These are phyloP conservation scores for Microctenopoma steveboyesi DNA, from an alignment of 2,797 vertebrate genomes.

Conservation along the genomic window DNA sequence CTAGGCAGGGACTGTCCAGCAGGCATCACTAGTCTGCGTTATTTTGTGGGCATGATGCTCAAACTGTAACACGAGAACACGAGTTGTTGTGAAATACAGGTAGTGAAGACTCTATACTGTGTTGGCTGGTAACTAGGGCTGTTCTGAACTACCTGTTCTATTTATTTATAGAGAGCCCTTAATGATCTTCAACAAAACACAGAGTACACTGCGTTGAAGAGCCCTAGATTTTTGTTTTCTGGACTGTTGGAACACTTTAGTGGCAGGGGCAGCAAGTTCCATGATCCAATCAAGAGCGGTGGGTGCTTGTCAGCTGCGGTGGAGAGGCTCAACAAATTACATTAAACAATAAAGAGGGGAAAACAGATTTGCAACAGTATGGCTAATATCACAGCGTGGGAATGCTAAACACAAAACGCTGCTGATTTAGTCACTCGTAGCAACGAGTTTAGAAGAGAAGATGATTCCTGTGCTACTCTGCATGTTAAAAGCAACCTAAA, in stretches of 20 bases:
- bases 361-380: conserved; percentile 53
- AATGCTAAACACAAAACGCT: conserved; percentile 23
- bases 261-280: conserved; percentile 63
- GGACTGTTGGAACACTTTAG: conserved; percentile 70
- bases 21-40: not conserved
- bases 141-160: conserved; percentile 62
- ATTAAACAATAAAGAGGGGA: conserved; percentile 67
- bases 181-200: conserved; percentile 70
- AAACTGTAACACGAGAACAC: conserved; percentile 7
- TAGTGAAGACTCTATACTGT: conserved; percentile 11
- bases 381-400: conserved; percentile 41
- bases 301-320: conserved; percentile 72
- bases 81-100: conserved; percentile 10
- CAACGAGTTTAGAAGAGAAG: conserved; percentile 1
- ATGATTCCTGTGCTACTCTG: not conserved
- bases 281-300: conserved; percentile 69
- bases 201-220: conserved; percentile 70
- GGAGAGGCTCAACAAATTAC: conserved; percentile 71
- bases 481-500: not conserved
- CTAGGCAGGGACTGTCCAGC: conserved; percentile 7
- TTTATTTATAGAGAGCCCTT: conserved; percentile 78
- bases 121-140: conserved; percentile 28
- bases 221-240: conserved; percentile 73
- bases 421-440: conserved; percentile 2
- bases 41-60: not conserved